phyloP scores from a whole-genome alignment of 2,113 vertebrate species.

The Puffinus mauretanicus region DNA sequence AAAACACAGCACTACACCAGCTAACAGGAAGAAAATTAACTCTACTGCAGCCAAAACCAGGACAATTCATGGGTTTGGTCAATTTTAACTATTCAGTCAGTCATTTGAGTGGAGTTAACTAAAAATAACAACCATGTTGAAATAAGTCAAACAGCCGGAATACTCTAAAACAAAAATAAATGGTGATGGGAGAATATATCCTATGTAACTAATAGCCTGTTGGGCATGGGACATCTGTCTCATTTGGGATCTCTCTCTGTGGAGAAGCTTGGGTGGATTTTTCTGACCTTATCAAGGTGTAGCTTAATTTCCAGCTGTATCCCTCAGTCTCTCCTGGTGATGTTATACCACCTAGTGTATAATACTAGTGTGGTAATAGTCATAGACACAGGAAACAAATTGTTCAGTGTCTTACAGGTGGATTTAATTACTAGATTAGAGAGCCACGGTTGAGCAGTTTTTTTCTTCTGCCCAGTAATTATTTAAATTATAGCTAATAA shows the following conservation, averaged over 20 bases:
- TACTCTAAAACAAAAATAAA: neutral
- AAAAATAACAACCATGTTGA: neutral
- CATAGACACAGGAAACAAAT: neutral
- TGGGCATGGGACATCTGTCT: neutral
- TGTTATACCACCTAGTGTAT: neutral
- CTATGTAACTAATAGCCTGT: neutral
- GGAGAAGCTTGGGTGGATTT: neutral
- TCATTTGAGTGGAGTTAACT: neutral
- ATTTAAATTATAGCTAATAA: constrained; percentile 9
- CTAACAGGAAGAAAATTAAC: no score
- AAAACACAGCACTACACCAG: no score
- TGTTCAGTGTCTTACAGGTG: neutral
- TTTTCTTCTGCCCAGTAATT: neutral
- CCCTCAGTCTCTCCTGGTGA: neutral
- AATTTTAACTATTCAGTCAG: neutral
- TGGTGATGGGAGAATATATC: neutral
- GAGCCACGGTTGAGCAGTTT: neutral
- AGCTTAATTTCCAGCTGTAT: neutral
- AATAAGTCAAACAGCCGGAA: neutral
- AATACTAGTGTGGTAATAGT: neutral
- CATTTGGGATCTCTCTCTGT: neutral
- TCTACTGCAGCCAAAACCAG: no score
- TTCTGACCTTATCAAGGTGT: neutral
- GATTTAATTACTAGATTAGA: constrained; percentile 14
- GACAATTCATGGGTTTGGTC: neutral